Base-by-base conservation (phyloP, 2,113 vertebrate genomes). In the Scortum barcoo region DNA sequence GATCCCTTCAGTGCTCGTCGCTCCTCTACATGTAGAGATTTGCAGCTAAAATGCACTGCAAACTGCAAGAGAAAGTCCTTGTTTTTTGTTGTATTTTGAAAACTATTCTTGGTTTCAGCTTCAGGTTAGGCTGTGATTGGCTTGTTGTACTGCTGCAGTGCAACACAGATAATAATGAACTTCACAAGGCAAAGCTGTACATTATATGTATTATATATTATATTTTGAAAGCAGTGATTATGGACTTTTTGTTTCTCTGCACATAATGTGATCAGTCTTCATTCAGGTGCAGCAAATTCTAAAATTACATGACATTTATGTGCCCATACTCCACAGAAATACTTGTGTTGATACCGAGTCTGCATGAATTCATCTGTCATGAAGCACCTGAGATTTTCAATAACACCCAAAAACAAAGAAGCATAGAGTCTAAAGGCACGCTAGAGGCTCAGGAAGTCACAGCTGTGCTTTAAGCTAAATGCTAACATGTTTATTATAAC, bases 31-130 rank as follows among this genome's bases (percentile, higher is more conserved):
- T 48, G 51, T 10, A 14, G 19, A 51, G 28, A 24, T 28, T 13
- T 70, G 33, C 48, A 40, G 24, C 36, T 26, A 30, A 80, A 80
- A 83, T 28, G 11, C 71, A n/a, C 22, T 16, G 24, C 46, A 57
- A 51, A 33, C 19, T 26, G 57, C 58, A 46, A 26, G 61, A 51
- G 40, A 68, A 65, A 57, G 9, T 76, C 48, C 16, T 65, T 17
- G 76, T 73, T 40, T 51, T 66, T 70, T 16, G 38, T 72, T 24
- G 3, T 70, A 38, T 26, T 40, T 60, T 12, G 36, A 66, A 81
- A 71, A 61, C 46, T 71, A 16, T 12, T 7, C 54, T 24, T 3
- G 26, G n/a, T 42, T 40, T 68, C 26, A 58, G 12, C 26, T 28
- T 65, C 48, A 53, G 30, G 12, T 36, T 38, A 16, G 13, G 7